phyloP scores from a whole-genome alignment of 2,797 vertebrate species.

The Sciurus carolinensis region DNA sequence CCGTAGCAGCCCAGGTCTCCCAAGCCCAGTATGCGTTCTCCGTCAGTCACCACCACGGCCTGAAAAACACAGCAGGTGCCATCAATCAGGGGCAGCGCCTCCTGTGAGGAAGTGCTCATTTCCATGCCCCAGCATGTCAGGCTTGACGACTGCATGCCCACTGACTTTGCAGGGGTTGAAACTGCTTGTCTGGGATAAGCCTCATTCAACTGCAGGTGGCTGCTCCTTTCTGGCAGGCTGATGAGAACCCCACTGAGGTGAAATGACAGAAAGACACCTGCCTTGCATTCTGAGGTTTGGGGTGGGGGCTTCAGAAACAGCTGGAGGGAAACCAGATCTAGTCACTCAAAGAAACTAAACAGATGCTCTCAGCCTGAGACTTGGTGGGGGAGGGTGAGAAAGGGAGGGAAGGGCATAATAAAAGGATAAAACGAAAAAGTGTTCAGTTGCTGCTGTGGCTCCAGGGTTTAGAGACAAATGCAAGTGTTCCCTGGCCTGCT shows the following conservation, averaged over 20 bases:
- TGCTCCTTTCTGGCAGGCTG: neutral
- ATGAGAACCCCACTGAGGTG: neutral
- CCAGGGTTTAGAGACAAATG: neutral
- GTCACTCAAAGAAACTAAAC: conserved; percentile 8
- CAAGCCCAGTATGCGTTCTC: conserved; percentile 94
- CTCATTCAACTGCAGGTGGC: neutral
- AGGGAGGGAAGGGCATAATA: neutral
- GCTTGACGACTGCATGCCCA: neutral
- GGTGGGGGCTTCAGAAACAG: neutral
- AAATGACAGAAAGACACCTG: conserved; percentile 17
- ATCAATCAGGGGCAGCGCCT: neutral
- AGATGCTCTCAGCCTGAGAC: neutral
- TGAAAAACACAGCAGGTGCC: conserved; percentile 80
- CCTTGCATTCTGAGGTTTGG: neutral
- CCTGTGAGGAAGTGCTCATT: neutral
- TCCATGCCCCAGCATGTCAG: neutral
- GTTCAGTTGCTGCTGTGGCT: neutral
- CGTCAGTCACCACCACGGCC: conserved; percentile 95
- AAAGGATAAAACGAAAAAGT: conserved; percentile 11
- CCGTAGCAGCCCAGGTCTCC: conserved; percentile 94
- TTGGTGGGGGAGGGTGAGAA: neutral
- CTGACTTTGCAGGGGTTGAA: neutral
- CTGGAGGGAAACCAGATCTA: conserved; percentile 14
- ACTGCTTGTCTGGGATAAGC: neutral
- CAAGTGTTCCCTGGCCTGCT: neutral